Conservation (phyloP, 2,797 vertebrate genomes). For the Typhlichthys subterraneus region DNA sequence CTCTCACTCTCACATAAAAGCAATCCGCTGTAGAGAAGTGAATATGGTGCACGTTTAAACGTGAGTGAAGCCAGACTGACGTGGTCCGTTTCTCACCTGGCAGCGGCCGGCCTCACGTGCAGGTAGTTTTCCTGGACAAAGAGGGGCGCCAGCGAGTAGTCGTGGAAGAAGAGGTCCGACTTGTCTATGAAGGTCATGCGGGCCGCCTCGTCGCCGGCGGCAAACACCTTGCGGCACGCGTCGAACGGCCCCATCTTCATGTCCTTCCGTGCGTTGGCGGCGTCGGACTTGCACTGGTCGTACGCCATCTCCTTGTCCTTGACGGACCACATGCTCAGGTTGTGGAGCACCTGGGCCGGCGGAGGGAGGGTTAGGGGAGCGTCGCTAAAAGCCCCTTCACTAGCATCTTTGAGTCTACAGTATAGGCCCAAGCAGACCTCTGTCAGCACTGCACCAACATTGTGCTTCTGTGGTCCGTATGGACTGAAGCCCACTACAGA, state of each 20-base stretch:
- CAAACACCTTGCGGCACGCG: constrained; percentile 92
- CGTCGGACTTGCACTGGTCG: constrained; percentile 89
- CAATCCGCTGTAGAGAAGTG: no score
- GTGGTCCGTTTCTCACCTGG: constrained; percentile 81
- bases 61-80: neutral
- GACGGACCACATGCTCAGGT: constrained; percentile 96
- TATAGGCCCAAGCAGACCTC: no score
- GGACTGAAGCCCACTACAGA: no score
- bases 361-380: neutral
- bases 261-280: constrained; percentile 89
- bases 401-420: no score
- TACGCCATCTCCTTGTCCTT: constrained; percentile 90
- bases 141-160: constrained; percentile 94
- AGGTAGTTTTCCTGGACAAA: constrained; percentile 97
- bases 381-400: no score
- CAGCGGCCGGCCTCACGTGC: constrained; percentile 88
- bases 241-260: constrained; percentile 94
- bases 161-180: constrained; percentile 95
- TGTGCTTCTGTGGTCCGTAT: no score
- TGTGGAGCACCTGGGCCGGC: constrained; percentile 88
- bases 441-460: no score
- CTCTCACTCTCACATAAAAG: no score
- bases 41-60: no score
- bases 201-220: constrained; percentile 81
- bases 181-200: constrained; percentile 96